Evolutionary conservation across 2,113 vertebrate genomes (phyloP), one percentile per base, ranked within the genome.

Genomic region (Triplophysa tibetana): DNA sequence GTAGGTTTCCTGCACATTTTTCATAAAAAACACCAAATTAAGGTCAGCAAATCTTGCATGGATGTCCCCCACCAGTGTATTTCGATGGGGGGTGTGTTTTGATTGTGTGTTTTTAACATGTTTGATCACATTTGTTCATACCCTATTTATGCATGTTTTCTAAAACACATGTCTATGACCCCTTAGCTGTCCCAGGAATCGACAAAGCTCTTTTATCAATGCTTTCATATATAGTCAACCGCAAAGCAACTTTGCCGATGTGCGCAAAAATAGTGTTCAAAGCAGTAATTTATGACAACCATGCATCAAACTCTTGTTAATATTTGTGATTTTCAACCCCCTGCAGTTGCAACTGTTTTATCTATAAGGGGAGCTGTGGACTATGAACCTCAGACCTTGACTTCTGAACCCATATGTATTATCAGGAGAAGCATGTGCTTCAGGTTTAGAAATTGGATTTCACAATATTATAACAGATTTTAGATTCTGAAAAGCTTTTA

Each of bases 331-430:
- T 77, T 83, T 79, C 78, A 84, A 81, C 85, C 41, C 65, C 69
- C 50, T 26, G 19, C 75, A 77, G 45, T 80, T 81, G 82, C 85
- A 85, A 81, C 83, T 84, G 88, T 86, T 90, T 91, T 88, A 91
- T 90, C 87, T 88, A 90, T 87, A 87, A 85, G 11, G 81, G 81
- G 79, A 23, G n/a, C 50, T 13, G 23, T 88, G 89, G 89, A 88
- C 90, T 91, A 60, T 89, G 88, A 80, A 75, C 90, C 81, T 72
- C 79, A 87, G 48, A 88, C 87, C 85, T 90, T 89, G 86, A 91
- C 89, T 90, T 88, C 80, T 88, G 87, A 80, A 80, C 89, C 69
- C 68, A 41, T 78, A 29, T 61, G 84, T 85, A 89, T 75, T 70
- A 86, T 89, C 88, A 87, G 85, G 74, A 82, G 65, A 82, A 81